phyloP scores from a whole-genome alignment of 1,140 invertebrate species.

The Elysia chlorotica region DNA sequence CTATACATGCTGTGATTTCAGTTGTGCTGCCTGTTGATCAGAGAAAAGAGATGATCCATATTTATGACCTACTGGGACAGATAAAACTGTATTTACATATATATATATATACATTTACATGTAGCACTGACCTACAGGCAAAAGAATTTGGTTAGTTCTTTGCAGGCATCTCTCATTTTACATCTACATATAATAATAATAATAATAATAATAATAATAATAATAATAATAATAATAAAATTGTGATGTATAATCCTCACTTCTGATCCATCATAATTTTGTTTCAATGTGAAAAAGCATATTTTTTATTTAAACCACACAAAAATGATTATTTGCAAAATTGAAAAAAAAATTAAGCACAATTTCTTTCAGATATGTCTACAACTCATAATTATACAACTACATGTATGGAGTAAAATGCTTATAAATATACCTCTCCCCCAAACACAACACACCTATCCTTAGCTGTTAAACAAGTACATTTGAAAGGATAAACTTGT shows the following conservation, averaged over 20 bases:
- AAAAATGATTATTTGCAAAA: no score
- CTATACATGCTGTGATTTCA: slow-evolving; percentile 71
- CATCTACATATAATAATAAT: not conserved
- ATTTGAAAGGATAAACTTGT: not conserved
- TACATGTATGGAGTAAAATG: not conserved
- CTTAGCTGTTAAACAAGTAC: not conserved
- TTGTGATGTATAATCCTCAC: not conserved
- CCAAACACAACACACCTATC: not conserved
- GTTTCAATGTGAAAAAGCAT: not conserved
- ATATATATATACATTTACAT: not conserved
- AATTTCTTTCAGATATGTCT: not conserved
- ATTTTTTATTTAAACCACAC: not conserved
- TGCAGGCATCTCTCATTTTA: not conserved
- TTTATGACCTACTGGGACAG: not conserved
- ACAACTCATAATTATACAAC: not conserved
- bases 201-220: no score
- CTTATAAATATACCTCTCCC: not conserved
- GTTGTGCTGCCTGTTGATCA: slow-evolving; percentile 63
- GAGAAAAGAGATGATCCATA: not conserved
- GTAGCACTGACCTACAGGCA: not conserved
- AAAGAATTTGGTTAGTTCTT: no score
- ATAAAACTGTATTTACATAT: not conserved
- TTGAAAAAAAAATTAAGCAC: not conserved
- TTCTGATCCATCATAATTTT: not conserved
- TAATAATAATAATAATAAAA: no score